Percentiles rank a stretch among this genome's conserved stretches.
Evolutionary conservation across 2,888 invertebrate genomes (phyloP).

Genomic region (Polydrusus tereticollis): DNA sequence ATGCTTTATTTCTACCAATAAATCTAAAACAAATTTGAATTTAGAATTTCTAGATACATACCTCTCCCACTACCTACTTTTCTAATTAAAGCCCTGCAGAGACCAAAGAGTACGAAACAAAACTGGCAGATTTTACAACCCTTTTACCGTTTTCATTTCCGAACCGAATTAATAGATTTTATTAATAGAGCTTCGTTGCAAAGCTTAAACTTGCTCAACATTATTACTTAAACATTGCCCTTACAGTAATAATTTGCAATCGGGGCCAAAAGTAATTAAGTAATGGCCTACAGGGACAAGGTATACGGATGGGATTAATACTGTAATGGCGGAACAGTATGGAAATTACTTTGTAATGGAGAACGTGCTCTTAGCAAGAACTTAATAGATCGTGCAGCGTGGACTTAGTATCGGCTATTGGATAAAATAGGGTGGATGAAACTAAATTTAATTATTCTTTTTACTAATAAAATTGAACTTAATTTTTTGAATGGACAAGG

Average conservation of each 20-base stretch:
- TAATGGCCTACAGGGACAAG: constrained; percentile 37
- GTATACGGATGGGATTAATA: constrained; percentile 36
- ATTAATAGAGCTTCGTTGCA: constrained; percentile 28
- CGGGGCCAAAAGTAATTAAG: constrained; percentile 35
- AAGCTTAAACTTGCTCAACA: constrained; percentile 26
- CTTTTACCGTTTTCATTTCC: constrained; percentile 14
- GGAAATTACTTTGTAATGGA: constrained; percentile 43
- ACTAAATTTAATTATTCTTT: too few relatives aligned
- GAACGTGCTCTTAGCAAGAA: constrained; percentile 29
- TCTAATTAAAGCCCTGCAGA: too few relatives aligned
- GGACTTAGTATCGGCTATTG: background rate
- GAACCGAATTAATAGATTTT: constrained; percentile 32
- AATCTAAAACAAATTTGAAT: too few relatives aligned
- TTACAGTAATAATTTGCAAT: constrained; percentile 31
- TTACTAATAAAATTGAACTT: too few relatives aligned
- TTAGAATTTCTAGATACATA: too few relatives aligned
- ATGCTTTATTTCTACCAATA: too few relatives aligned
- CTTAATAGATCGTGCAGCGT: constrained; percentile 16
- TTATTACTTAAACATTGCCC: constrained; percentile 30
- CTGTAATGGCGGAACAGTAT: constrained; percentile 32
- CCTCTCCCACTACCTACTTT: too few relatives aligned
- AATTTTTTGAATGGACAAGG: too few relatives aligned
- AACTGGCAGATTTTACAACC: background rate
- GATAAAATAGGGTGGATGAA: too few relatives aligned
- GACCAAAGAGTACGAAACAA: background rate